Conservation (phyloP, 2,888 invertebrate species). For the Notodonta dromedarius region DNA sequence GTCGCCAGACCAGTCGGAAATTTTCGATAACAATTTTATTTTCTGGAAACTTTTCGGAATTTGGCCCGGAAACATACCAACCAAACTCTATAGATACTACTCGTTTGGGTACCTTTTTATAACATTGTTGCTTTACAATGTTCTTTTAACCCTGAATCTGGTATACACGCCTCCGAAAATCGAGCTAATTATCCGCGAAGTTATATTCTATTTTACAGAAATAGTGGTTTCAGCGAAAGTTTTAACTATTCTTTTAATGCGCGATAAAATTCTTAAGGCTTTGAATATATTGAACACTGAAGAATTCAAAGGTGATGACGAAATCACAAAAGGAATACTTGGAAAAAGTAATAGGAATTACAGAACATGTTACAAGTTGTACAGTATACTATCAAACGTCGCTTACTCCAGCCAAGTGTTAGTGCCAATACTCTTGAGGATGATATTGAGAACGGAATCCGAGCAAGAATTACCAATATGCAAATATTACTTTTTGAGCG, state of each 20-base stretch:
- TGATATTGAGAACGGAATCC: constrained; percentile 45
- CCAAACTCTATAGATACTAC: constrained; percentile 58
- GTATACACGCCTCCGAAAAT: constrained; percentile 60
- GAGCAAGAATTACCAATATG: constrained; percentile 58
- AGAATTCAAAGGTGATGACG: constrained; percentile 52
- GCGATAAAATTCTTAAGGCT: constrained; percentile 50
- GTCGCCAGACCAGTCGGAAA: constrained; percentile 43
- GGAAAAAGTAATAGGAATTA: constrained; percentile 43
- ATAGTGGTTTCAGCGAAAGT: constrained; percentile 58
- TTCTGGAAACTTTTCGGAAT: constrained; percentile 60
- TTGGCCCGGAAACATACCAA: constrained; percentile 52
- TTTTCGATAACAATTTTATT: constrained; percentile 54
- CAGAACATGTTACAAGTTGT: constrained; percentile 47
- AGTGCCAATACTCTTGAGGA: constrained; percentile 48
- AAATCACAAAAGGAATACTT: constrained; percentile 45
- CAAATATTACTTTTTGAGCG: constrained; percentile 66
- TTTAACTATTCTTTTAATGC: constrained; percentile 55
- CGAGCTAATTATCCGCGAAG: constrained; percentile 62
- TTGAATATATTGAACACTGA: constrained; percentile 61
- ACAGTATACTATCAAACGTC: constrained; percentile 43
- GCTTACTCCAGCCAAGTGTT: constrained; percentile 50
- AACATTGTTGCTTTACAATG: constrained; percentile 52
- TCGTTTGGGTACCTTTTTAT: constrained; percentile 50
- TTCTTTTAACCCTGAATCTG: constrained; percentile 61
- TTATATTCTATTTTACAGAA: constrained; percentile 64